Percentiles rank a stretch among this genome's conserved stretches.
Conservation (phyloP, 2,797 vertebrate species). For the Pseudocheirus occidentalis region DNA sequence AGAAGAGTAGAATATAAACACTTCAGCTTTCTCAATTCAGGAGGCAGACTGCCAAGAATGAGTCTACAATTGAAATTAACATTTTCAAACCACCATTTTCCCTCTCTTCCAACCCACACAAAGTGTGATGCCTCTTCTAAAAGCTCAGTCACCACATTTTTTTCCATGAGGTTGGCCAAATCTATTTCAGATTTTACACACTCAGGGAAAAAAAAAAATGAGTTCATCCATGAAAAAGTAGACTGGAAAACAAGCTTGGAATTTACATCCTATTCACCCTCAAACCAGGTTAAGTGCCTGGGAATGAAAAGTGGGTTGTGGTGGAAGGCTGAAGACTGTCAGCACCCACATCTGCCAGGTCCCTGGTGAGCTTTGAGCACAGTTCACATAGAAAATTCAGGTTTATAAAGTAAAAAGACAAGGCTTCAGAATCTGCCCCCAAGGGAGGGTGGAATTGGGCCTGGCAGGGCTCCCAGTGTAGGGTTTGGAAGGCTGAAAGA, state of each 20-base stretch:
- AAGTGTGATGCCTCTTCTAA: conserved; percentile 51
- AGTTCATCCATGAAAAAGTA: conserved; percentile 76
- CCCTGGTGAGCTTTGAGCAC: background rate
- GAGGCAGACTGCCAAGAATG: conserved; percentile 63
- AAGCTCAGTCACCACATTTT: conserved; percentile 72
- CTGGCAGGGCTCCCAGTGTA: background rate
- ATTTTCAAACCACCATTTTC: conserved; percentile 54
- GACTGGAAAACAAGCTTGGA: conserved; percentile 72
- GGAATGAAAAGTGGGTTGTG: background rate
- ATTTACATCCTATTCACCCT: conserved; percentile 42
- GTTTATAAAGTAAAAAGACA: conserved; percentile 18
- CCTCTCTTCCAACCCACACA: conserved; percentile 43
- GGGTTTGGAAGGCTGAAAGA: conserved; percentile 11
- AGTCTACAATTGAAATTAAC: conserved; percentile 61
- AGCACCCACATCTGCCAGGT: background rate
- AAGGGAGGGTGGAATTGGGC: conserved; percentile 21
- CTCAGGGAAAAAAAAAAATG: conserved; percentile 64
- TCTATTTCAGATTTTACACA: conserved; percentile 66
- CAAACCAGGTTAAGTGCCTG: conserved; percentile 36
- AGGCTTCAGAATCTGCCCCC: conserved; percentile 1
- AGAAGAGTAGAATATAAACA: conserved; percentile 49
- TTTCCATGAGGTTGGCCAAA: conserved; percentile 72
- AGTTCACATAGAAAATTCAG: conserved; percentile 27
- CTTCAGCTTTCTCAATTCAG: background rate
- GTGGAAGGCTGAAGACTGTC: background rate